Evolutionary conservation across 2,113 vertebrate species (phyloP).

Genomic region (Noctilio leporinus): DNA sequence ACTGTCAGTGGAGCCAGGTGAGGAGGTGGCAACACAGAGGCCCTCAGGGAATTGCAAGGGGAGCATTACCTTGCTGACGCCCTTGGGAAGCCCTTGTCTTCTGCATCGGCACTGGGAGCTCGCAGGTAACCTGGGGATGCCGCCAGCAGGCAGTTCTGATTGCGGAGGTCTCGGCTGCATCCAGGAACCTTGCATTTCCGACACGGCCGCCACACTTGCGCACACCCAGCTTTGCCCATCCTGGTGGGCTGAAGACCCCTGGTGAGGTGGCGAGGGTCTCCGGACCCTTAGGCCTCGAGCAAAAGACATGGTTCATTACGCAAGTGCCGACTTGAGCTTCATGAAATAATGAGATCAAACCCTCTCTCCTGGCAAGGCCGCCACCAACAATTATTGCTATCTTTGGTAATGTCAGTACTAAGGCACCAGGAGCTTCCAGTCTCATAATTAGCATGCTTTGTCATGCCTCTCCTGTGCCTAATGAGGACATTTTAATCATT

Average conservation of each 20-base stretch:
- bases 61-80: no score
- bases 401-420: conserved; percentile 14
- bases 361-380: neutral
- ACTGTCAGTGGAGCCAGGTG: neutral
- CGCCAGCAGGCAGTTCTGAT: neutral
- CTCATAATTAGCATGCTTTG: conserved; percentile 15
- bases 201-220: neutral
- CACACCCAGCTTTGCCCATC: neutral
- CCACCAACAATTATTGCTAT: neutral
- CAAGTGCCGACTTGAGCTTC: neutral
- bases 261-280: neutral
- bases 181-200: neutral
- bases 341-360: conserved; percentile 27
- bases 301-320: neutral
- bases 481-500: conserved; percentile 28
- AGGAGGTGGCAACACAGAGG: neutral
- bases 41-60: neutral
- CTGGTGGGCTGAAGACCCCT: neutral
- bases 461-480: neutral
- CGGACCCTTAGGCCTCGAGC: neutral
- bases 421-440: neutral
- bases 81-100: neutral
- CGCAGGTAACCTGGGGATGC: neutral
- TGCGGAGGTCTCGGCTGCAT: neutral
- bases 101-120: neutral